These are phyloP conservation scores for Chamaetylas fuelleborni DNA, from an alignment of 2,113 vertebrate genomes.

Conservation along the genomic window DNA sequence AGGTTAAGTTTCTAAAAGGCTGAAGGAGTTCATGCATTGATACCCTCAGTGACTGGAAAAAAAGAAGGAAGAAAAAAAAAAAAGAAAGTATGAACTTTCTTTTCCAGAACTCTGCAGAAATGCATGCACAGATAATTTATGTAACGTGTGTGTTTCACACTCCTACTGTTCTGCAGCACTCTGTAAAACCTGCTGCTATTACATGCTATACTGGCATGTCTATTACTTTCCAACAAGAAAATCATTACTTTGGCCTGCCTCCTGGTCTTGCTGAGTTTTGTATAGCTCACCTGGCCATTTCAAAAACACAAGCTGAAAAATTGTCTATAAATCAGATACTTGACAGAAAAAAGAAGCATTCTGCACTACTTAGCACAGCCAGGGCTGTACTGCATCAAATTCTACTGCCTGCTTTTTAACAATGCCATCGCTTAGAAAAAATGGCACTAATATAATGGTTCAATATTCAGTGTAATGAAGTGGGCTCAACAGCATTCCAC, in stretches of 20 bases:
- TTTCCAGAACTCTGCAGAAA: background rate
- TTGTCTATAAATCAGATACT: background rate
- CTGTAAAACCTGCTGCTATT: conserved; percentile 35
- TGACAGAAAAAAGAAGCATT: conserved; percentile 4
- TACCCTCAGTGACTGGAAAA: background rate
- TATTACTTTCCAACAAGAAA: conserved; percentile 49
- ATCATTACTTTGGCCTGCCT: conserved; percentile 22
- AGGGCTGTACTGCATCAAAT: background rate
- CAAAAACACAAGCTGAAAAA: conserved; percentile 29
- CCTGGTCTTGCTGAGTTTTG: conserved; percentile 11
- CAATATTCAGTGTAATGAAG: background rate
- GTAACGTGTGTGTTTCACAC: background rate
- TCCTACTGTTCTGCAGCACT: background rate
- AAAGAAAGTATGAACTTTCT: background rate
- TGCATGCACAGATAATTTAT: conserved; percentile 5
- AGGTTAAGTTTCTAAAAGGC: background rate
- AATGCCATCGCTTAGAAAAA: background rate
- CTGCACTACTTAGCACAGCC: background rate
- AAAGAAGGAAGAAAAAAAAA: background rate
- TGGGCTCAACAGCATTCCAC: conserved; percentile 1
- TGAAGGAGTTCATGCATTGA: background rate
- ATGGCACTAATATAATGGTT: background rate
- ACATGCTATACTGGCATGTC: background rate
- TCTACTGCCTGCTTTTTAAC: background rate
- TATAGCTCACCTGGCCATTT: background rate